A percentile compares a stretch with the other conserved stretches of the same genome.
Conservation (phyloP, 2,888 invertebrate genomes). For the Pyrocoelia pectoralis region DNA sequence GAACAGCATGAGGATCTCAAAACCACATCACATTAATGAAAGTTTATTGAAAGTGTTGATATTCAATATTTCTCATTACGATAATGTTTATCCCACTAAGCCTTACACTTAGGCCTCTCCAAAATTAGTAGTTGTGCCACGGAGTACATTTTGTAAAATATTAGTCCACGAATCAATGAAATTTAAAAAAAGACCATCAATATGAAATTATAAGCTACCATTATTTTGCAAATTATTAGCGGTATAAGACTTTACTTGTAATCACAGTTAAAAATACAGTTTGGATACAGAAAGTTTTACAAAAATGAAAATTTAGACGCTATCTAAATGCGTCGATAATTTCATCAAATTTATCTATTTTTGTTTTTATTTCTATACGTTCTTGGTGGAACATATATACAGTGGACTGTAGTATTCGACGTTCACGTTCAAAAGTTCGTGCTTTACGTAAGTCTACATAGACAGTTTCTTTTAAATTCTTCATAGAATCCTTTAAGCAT, state of each 20-base stretch:
- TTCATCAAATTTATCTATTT: slow-evolving; percentile 55
- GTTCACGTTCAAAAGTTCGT: slow-evolving; percentile 53
- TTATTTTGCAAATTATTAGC: background rate
- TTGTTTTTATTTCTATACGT: slow-evolving; percentile 50
- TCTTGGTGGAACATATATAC: slow-evolving; percentile 53
- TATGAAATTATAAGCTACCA: too few relatives aligned
- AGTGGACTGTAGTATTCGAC: slow-evolving; percentile 52
- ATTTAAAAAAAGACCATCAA: too few relatives aligned
- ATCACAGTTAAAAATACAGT: slow-evolving; percentile 11
- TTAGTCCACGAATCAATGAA: too few relatives aligned
- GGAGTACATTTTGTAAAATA: too few relatives aligned
- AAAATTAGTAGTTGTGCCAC: too few relatives aligned
- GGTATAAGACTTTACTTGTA: background rate
- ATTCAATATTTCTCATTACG: too few relatives aligned
- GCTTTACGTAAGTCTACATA: slow-evolving; percentile 57
- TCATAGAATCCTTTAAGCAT: slow-evolving; percentile 19
- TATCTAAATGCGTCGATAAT: slow-evolving; percentile 57
- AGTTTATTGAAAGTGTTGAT: too few relatives aligned
- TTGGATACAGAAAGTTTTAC: background rate
- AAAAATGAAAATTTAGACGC: slow-evolving; percentile 41
- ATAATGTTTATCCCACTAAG: too few relatives aligned
- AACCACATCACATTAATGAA: too few relatives aligned
- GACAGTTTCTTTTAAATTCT: slow-evolving; percentile 18
- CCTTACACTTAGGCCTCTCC: too few relatives aligned
- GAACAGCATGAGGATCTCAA: too few relatives aligned